Evolutionary conservation across 2,797 vertebrate genomes (phyloP), one percentile per base, ranked within the genome.

Genomic region (Gymnothorax javanicus): DNA sequence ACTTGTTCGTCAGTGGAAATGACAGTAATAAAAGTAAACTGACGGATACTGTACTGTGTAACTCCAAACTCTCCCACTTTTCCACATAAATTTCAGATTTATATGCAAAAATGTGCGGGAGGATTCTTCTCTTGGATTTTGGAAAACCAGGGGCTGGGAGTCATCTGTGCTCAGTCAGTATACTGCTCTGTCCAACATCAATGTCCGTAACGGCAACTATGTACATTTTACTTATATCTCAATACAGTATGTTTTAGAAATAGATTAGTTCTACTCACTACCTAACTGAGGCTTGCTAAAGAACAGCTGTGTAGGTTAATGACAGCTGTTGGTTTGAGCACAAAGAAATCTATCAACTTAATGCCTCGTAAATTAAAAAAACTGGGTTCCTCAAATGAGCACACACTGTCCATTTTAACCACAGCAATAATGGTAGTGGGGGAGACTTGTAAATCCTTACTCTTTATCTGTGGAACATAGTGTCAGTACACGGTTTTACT

Each of bases 311-410:
- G 17, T 52, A 17, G 17, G 75, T 54, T 52, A 50, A 79, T 54
- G 75, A 79, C 50, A 79, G 50, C 75, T 17, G 15, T 23, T 79
- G 75, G 75, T 79, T 54, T 52, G 75, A 79, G 75, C 54, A 79
- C 75, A 79, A 52, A 79, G 17, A 52, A 54, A 50, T 54, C 50
- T 23, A 79, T 79, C 75, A 7, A 54, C 73, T 77, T 79, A 79
- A 79, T 79, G 43, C 43, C 75, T 79, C 75, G 7, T 9, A 79
- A 79, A 52, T 79, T 17, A 52, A 79, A 52, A 43, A 79, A 5
- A 17, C 15, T n/a, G n/a, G 11, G 43, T 54, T 52, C 75, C 54
- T 79, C 75, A 79, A 54, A 79, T 79, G 50, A 23, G 75, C 13
- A 79, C 50, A 20, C 50, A 54, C 8, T 4, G n/a, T 54, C 50